Evolutionary conservation across 2,888 invertebrate species (phyloP).

Genomic region (Patella pellucida): DNA sequence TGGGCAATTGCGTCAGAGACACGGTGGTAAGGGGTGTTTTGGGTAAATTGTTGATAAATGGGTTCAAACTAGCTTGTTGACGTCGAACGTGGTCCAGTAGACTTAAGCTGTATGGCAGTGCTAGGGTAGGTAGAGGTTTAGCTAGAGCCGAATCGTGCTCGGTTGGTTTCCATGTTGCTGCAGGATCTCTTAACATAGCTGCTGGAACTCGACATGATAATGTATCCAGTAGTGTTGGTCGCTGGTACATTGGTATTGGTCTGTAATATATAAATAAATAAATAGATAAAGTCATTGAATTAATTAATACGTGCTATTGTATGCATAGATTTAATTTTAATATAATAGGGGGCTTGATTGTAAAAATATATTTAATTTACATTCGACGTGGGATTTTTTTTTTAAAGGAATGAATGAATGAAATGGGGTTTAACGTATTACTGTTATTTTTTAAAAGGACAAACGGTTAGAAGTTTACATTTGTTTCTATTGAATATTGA

Average conservation of each 20-base stretch:
- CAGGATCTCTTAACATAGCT: not conserved
- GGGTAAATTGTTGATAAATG: constrained; percentile 15
- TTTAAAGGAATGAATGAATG: too few species aligned
- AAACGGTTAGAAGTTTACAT: too few species aligned
- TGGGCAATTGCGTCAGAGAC: constrained; percentile 1
- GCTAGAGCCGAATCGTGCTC: not conserved
- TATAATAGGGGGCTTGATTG: too few species aligned
- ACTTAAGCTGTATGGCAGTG: constrained; percentile 20
- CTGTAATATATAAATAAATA: constrained; percentile 38
- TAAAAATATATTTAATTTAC: too few species aligned
- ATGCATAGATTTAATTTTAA: too few species aligned
- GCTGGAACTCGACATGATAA: constrained; percentile 16
- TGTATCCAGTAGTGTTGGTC: constrained; percentile 30
- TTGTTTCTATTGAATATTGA: too few species aligned
- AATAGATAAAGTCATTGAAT: too few species aligned
- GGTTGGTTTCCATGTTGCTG: constrained; percentile 13
- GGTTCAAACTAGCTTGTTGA: constrained; percentile 16
- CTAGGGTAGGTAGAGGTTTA: constrained; percentile 12
- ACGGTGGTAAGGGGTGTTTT: constrained; percentile 11
- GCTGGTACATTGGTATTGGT: constrained; percentile 52
- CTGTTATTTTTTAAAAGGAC: too few species aligned
- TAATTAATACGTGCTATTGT: too few species aligned
- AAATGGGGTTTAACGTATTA: too few species aligned
- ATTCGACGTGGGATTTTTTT: too few species aligned
- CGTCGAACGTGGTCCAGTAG: constrained; percentile 22